Evolutionary conservation across 1,140 invertebrate genomes (phyloP).

Genomic region (Philotrypesis tridentata): DNA sequence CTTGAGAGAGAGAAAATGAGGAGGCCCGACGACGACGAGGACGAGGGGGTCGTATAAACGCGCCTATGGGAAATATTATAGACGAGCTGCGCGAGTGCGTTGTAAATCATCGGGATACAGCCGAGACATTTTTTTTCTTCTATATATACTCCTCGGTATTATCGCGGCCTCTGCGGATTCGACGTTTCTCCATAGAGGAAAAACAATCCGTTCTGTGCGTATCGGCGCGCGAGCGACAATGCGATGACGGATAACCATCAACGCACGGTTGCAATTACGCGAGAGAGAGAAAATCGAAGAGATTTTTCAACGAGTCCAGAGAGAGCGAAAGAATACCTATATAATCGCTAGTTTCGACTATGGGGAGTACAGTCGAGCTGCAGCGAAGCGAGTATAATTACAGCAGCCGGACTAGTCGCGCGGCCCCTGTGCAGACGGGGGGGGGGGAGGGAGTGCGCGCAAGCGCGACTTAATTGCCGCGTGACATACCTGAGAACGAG

Average conservation of each 20-base stretch:
- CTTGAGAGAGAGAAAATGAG: constrained; percentile 17
- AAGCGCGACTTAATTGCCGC: constrained; percentile 34
- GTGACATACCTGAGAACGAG: constrained; percentile 45
- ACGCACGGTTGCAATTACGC: not conserved
- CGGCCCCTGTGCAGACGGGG: not conserved
- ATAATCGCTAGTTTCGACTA: not conserved
- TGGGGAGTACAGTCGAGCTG: not conserved
- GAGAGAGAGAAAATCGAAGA: not conserved
- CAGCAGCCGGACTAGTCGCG: not conserved
- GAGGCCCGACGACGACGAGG: not conserved
- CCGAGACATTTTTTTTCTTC: not conserved
- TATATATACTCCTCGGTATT: no score
- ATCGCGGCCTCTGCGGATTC: no score
- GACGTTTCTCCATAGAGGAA: no score
- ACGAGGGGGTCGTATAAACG: not conserved
- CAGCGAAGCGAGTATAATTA: constrained; percentile 16
- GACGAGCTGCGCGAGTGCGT: not conserved
- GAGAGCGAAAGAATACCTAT: not conserved
- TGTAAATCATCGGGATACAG: not conserved
- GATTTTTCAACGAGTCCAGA: constrained; percentile 1
- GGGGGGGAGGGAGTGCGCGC: no score
- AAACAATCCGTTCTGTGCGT: no score
- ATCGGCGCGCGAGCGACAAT: no score
- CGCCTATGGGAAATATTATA: not conserved
- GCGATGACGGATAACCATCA: not conserved